Evolutionary conservation across 2,888 invertebrate species (phyloP).

Genomic region (Folsomia candida): DNA sequence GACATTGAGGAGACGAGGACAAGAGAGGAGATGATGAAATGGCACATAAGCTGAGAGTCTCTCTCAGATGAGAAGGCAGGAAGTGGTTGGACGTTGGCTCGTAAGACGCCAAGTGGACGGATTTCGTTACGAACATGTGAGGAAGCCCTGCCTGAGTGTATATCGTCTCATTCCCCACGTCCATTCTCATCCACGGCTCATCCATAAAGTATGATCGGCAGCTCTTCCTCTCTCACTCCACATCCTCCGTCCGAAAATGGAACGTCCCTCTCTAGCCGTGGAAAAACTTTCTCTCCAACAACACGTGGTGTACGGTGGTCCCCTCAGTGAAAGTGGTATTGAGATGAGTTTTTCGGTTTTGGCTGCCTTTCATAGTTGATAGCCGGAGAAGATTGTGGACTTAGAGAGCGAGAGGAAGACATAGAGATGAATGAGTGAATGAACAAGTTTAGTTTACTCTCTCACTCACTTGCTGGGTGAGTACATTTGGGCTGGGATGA

Average conservation of each 20-base stretch:
- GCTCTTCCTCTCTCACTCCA: too few species aligned
- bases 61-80: not conserved
- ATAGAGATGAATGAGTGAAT: slow-evolving; percentile 2
- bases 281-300: too few species aligned
- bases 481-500: not conserved
- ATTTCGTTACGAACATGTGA: not conserved
- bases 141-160: not conserved
- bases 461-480: not conserved
- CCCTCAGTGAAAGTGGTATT: too few species aligned
- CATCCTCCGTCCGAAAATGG: too few species aligned
- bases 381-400: not conserved
- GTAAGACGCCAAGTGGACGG: not conserved
- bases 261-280: too few species aligned
- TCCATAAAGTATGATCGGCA: not conserved
- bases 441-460: not conserved
- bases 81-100: not conserved
- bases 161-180: not conserved
- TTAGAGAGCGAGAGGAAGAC: not conserved
- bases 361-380: not conserved
- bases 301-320: too few species aligned
- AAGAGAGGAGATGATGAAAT: not conserved
- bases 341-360: not conserved
- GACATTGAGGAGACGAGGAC: not conserved
- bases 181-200: not conserved
- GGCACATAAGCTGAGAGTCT: not conserved